phyloP scores from a whole-genome alignment of 1,140 invertebrate species.

The Colletes latitarsis region DNA sequence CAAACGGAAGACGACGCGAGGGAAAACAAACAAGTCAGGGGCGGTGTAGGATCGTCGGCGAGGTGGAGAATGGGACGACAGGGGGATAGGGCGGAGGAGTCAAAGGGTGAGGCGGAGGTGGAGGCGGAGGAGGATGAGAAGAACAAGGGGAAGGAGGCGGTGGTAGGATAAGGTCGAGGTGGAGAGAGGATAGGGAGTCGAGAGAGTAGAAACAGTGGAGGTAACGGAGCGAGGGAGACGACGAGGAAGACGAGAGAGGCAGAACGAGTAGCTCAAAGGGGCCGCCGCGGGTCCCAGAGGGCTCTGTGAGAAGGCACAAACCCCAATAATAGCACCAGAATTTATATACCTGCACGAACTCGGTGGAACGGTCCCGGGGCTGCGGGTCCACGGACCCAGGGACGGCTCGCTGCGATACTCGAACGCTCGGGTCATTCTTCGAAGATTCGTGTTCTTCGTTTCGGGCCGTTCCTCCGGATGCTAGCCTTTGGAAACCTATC shows the following conservation, averaged over 20 bases:
- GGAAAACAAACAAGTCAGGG: constrained; percentile 77
- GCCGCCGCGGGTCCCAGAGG: constrained; percentile 70
- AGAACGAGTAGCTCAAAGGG: constrained; percentile 74
- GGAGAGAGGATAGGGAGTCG: constrained; percentile 36
- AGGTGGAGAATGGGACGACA: constrained; percentile 55
- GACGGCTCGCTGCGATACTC: constrained; percentile 53
- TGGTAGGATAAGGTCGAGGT: constrained; percentile 29
- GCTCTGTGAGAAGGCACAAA: constrained; percentile 78
- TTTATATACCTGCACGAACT: constrained; percentile 81
- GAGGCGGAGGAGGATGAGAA: constrained; percentile 42
- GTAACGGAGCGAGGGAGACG: constrained; percentile 52
- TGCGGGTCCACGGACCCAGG: constrained; percentile 60
- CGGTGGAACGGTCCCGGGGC: constrained; percentile 71
- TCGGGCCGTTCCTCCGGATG: not conserved
- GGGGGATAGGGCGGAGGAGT: constrained; percentile 50
- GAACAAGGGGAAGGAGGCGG: constrained; percentile 22
- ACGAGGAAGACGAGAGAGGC: constrained; percentile 55
- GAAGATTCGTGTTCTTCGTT: constrained; percentile 7
- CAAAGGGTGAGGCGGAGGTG: constrained; percentile 46
- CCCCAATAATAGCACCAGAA: constrained; percentile 81
- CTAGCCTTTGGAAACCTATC: not conserved
- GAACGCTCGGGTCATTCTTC: constrained; percentile 25
- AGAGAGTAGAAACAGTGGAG: constrained; percentile 43
- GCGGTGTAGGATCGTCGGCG: constrained; percentile 46
- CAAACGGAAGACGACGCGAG: constrained; percentile 77